phyloP scores from a whole-genome alignment of 2,797 vertebrate genomes.

The Rhinatrema bivittatum region DNA sequence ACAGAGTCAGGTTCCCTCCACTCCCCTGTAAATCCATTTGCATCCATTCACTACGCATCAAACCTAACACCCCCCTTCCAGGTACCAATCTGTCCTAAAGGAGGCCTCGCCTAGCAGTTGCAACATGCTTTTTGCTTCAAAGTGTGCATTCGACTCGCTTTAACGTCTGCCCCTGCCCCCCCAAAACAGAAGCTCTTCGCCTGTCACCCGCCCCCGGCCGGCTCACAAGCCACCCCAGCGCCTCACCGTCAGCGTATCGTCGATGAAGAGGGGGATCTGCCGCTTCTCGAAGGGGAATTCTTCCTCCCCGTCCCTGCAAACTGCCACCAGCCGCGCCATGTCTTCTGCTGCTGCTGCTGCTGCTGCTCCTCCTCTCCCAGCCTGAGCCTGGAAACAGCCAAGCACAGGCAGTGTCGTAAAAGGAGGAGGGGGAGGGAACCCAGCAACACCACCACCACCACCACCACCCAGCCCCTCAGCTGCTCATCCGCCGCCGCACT shows the following conservation, averaged over 20 bases:
- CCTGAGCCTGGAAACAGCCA: slow-evolving; percentile 14
- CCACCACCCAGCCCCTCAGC: slow-evolving; percentile 8
- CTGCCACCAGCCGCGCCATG: slow-evolving; percentile 91
- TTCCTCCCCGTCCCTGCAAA: slow-evolving; percentile 91
- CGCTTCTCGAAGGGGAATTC: slow-evolving; percentile 83
- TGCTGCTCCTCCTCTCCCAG: slow-evolving; percentile 19
- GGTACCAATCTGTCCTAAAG: no score
- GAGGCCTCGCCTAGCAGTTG: slow-evolving; percentile 47
- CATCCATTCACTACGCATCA: no score
- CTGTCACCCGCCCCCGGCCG: background rate
- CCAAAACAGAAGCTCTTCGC: no score
- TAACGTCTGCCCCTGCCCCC: background rate
- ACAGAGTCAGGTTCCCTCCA: no score
- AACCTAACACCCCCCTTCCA: no score
- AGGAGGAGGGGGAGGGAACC: no score
- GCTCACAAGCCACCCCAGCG: background rate
- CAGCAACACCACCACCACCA: no score
- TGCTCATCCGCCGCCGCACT: slow-evolving; percentile 17
- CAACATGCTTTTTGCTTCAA: slow-evolving; percentile 35
- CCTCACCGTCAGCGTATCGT: slow-evolving; percentile 89
- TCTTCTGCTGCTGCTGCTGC: slow-evolving; percentile 29
- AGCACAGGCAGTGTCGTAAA: slow-evolving; percentile 1
- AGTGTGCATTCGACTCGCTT: background rate
- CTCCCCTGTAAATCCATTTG: no score
- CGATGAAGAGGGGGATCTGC: slow-evolving; percentile 90